A percentile compares a stretch with the other conserved stretches of the same genome.
These are phyloP conservation scores for Saccostrea echinata DNA, from an alignment of 1,140 invertebrate genomes.

Conservation along the genomic window DNA sequence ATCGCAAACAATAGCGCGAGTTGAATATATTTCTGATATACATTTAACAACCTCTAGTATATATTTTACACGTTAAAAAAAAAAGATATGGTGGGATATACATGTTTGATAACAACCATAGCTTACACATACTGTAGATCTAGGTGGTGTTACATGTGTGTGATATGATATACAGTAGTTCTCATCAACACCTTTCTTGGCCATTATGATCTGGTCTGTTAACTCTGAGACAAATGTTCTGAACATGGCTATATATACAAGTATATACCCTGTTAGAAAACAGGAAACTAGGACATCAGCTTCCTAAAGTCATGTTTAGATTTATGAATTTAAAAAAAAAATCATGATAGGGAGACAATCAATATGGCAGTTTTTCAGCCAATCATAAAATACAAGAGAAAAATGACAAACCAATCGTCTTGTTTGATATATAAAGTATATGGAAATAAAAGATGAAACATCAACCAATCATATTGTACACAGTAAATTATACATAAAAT, in stretches of 20 bases:
- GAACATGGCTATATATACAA: background rate
- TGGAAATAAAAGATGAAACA: slow-evolving; percentile 25
- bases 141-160: background rate
- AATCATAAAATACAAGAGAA: slow-evolving; percentile 14
- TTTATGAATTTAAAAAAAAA: background rate
- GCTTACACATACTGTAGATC: background rate
- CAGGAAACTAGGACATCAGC: background rate
- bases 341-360: slow-evolving; percentile 13
- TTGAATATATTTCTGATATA: slow-evolving; percentile 26
- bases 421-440: background rate
- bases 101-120: slow-evolving; percentile 12
- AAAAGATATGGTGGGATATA: slow-evolving; percentile 26
- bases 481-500: slow-evolving; percentile 16
- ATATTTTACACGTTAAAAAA: background rate
- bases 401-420: background rate
- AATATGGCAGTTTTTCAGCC: slow-evolving; percentile 15
- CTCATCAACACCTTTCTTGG: background rate
- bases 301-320: background rate
- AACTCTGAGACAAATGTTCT: slow-evolving; percentile 21
- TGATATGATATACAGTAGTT: slow-evolving; percentile 14
- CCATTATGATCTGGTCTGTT: background rate
- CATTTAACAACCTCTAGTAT: slow-evolving; percentile 16
- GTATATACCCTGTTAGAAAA: background rate
- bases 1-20: background rate
- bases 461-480: slow-evolving; percentile 22